Evolutionary conservation across 2,113 vertebrate species (phyloP).

Genomic region (Pygoscelis antarcticus): DNA sequence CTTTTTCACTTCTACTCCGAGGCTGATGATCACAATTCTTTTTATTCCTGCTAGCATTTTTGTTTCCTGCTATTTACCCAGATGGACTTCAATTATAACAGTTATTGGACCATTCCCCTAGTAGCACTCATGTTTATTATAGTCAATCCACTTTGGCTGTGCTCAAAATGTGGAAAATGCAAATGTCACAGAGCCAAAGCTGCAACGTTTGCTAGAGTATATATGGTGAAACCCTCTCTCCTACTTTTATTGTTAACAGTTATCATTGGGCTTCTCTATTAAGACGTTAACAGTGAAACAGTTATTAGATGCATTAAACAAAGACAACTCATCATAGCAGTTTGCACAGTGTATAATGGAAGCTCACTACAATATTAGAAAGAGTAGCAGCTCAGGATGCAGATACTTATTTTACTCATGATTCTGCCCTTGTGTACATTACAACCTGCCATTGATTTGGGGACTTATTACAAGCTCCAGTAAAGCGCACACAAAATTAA

Average conservation of each 20-base stretch:
- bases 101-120: neutral
- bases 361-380: neutral
- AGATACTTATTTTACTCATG: neutral
- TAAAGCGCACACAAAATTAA: constrained; percentile 1
- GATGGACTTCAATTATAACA: neutral
- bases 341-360: neutral
- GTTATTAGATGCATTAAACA: neutral
- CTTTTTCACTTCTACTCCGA: neutral
- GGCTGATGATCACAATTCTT: neutral
- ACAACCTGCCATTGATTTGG: neutral
- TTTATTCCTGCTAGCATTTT: neutral
- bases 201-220: neutral
- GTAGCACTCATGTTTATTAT: neutral
- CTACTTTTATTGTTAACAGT: neutral
- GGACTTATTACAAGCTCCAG: neutral
- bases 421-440: neutral
- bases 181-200: neutral
- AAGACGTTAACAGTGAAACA: neutral
- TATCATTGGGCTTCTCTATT: neutral
- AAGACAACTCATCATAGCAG: neutral
- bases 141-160: neutral
- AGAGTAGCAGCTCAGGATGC: neutral
- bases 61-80: neutral
- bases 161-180: neutral
- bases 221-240: neutral